Conservation (phyloP, 2,113 vertebrate species). For the Ophthalmolycus amberensis region DNA sequence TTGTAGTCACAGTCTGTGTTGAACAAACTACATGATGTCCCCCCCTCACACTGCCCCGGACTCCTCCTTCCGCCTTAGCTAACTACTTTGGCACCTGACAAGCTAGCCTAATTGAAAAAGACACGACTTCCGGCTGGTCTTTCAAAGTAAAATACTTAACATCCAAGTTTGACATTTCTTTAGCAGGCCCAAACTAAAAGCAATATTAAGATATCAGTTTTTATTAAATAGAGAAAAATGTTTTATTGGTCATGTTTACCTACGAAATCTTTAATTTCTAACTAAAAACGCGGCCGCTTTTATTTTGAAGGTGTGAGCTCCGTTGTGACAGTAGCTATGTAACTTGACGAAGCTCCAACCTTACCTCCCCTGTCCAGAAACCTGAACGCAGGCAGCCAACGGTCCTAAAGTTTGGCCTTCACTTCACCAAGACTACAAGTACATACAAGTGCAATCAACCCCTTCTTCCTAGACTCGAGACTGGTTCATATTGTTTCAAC, state of each 20-base stretch:
- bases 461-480: not conserved
- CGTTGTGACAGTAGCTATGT: fast-evolving
- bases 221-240: fast-evolving
- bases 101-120: not conserved
- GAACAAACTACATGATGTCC: conserved; percentile 60
- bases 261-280: not conserved
- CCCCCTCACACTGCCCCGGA: conserved; percentile 7
- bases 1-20: not conserved
- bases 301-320: conserved; percentile 38
- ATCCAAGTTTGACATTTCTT: fast-evolving
- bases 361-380: conserved; percentile 13
- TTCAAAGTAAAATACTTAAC: conserved; percentile 50
- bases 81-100: conserved; percentile 31
- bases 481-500: not conserved
- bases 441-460: not conserved
- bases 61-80: conserved; percentile 39
- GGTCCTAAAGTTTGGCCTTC: conserved; percentile 26
- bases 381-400: not conserved
- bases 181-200: not conserved
- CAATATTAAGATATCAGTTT: not conserved
- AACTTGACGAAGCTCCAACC: conserved; percentile 17
- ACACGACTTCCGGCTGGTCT: not conserved
- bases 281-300: not conserved
- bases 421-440: conserved; percentile 31
- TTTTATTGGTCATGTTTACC: not conserved